These are phyloP conservation scores for Theristus sp. DNA, from an alignment of 2,888 invertebrate species.

Conservation along the genomic window DNA sequence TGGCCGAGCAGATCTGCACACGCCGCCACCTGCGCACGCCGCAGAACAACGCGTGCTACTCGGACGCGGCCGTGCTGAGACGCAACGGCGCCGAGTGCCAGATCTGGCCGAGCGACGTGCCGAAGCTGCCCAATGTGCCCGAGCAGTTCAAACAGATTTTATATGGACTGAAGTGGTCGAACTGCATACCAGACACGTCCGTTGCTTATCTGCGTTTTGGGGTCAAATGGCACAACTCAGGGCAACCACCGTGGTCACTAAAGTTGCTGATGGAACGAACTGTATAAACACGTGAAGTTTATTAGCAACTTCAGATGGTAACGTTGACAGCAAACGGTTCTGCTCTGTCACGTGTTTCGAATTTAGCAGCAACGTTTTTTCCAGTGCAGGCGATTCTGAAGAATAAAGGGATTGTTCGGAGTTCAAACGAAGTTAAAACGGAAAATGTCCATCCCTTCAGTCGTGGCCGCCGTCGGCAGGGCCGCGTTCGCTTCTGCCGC, in stretches of 20 bases:
- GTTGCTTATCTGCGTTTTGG: not conserved
- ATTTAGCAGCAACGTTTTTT: no score
- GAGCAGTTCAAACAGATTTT: not conserved
- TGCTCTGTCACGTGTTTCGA: no score
- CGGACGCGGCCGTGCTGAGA: not conserved
- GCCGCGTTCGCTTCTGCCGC: not conserved
- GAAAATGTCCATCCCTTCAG: no score
- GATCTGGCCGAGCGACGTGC: not conserved
- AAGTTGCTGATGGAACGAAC: no score
- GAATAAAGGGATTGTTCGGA: no score
- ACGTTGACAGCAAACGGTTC: no score
- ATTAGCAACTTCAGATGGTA: no score
- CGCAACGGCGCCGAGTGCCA: not conserved
- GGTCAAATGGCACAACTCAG: not conserved
- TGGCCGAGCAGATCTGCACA: conserved; percentile 1
- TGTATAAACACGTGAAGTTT: no score
- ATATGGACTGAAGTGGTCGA: not conserved
- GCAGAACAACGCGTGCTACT: not conserved
- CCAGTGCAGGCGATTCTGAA: no score
- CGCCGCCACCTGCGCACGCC: not conserved
- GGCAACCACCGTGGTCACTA: no score
- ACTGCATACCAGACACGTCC: not conserved
- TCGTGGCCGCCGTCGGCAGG: not conserved
- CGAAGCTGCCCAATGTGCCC: not conserved
- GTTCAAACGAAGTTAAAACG: no score